Evolutionary conservation across 2,113 vertebrate species (phyloP), one percentile per base, ranked within the genome.

Genomic region (Ameiurus melas): DNA sequence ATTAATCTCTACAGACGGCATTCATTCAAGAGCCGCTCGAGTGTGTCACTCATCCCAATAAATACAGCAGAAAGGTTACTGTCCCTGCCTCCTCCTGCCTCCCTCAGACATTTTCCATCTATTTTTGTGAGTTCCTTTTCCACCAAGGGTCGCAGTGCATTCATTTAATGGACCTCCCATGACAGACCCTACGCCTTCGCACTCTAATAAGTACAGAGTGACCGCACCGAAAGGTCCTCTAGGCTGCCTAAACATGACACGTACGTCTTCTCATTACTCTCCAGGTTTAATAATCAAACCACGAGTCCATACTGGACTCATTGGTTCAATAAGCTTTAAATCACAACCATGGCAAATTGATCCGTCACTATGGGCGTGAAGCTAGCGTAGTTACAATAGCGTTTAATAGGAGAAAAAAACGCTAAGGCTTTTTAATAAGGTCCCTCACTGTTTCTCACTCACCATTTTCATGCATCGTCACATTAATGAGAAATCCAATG

Each of bases 51-150:
- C 91, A 93, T 88, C 83, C 89, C 81, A 22, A 79, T 82, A 78
- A 88, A 89, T 82, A 90, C 1, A 88, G 79, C 85, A 90, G 77
- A 88, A 94, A 95, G 94, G 94, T 95, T 92, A 94, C 77, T 30
- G 92, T 84, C 90, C 93, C 94, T 90, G 91, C 94, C 94, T 90
- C 80, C 91, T 92, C 85, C 87, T 92, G 85, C 89, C 88, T 66
- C 27, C 80, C 27, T 57, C 80, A 84, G 87, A 89, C 89, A 89
- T 84, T 89, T 91, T 84, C 33, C 86, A 75, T 91, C 89, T 82
- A 85, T 91, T 88, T 89, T 73, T 47, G 13, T 22, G 17, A 16
- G 13, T 86, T 85, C 68, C 47, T 75, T 66, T 81, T 64, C 89
- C 85, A 89, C 89, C 92, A 89, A 85, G 89, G 90, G 79, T 68